These are phyloP conservation scores for Cryptocephalus primarius DNA, from an alignment of 2,888 invertebrate species.

Conservation along the genomic window DNA sequence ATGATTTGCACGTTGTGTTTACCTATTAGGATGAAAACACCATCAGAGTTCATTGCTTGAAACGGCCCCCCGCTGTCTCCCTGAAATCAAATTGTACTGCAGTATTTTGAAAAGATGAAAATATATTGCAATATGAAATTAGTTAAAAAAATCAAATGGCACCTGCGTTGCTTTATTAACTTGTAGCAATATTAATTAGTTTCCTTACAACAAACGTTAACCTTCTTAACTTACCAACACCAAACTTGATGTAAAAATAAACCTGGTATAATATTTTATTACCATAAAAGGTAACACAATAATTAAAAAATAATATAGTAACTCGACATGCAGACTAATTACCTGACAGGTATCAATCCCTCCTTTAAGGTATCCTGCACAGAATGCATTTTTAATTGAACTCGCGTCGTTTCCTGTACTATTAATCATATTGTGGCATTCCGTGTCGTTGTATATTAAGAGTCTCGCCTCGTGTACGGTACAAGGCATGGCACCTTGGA, in stretches of 20 bases:
- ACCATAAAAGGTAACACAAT: neutral
- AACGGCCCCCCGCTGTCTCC: constrained; percentile 75
- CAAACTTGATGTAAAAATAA: neutral
- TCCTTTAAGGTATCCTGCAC: constrained; percentile 46
- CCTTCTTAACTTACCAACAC: too few relatives aligned
- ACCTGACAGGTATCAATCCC: constrained; percentile 55
- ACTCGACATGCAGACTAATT: constrained; percentile 11
- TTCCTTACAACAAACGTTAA: too few relatives aligned
- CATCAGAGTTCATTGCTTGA: constrained; percentile 29
- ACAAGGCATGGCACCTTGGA: constrained; percentile 28
- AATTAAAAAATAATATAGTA: constrained; percentile 1
- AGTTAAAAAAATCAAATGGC: neutral
- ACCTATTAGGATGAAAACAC: constrained; percentile 50
- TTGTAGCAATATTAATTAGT: neutral
- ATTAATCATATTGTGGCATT: constrained; percentile 28
- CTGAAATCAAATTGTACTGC: constrained; percentile 29
- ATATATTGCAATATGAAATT: neutral
- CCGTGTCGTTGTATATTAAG: constrained; percentile 25
- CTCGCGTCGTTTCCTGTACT: constrained; percentile 22
- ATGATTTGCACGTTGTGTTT: constrained; percentile 18
- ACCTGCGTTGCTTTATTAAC: too few relatives aligned
- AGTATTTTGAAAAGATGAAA: neutral
- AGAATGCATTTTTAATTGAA: constrained; percentile 33
- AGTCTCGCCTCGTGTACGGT: constrained; percentile 31
- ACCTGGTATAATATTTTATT: too few relatives aligned